phyloP scores from a whole-genome alignment of 2,113 vertebrate species.

The Pseudois nayaur region DNA sequence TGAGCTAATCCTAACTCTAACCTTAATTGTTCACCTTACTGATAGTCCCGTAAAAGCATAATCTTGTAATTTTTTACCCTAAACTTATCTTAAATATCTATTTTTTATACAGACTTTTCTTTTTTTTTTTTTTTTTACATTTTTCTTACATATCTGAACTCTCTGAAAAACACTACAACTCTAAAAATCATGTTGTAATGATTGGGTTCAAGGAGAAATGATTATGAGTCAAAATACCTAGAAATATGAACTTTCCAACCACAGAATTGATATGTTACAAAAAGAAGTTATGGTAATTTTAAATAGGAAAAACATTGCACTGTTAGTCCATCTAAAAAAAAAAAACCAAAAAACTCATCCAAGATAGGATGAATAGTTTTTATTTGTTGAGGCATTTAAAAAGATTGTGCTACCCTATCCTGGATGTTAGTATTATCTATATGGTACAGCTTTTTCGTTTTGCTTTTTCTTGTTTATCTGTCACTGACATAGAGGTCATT shows the following conservation, averaged over 20 bases:
- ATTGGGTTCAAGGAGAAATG: not conserved
- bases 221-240: not conserved
- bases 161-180: not conserved
- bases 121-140: not conserved
- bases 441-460: not conserved
- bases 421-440: not conserved
- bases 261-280: not conserved
- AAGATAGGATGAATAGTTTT: not conserved
- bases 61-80: not conserved
- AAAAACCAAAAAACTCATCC: not conserved
- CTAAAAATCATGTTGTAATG: not conserved
- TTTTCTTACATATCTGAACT: not conserved
- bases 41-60: not conserved
- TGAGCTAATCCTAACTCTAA: not conserved
- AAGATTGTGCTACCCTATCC: not conserved
- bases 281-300: constrained; percentile 9
- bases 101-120: not conserved
- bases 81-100: not conserved
- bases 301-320: not conserved
- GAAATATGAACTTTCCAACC: not conserved
- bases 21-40: not conserved
- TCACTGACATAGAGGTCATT: not conserved
- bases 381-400: not conserved
- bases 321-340: not conserved
- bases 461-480: constrained; percentile 16